These are phyloP conservation scores for Ceratoteleas bidentatus DNA, from an alignment of 1,140 invertebrate species.

Conservation along the genomic window DNA sequence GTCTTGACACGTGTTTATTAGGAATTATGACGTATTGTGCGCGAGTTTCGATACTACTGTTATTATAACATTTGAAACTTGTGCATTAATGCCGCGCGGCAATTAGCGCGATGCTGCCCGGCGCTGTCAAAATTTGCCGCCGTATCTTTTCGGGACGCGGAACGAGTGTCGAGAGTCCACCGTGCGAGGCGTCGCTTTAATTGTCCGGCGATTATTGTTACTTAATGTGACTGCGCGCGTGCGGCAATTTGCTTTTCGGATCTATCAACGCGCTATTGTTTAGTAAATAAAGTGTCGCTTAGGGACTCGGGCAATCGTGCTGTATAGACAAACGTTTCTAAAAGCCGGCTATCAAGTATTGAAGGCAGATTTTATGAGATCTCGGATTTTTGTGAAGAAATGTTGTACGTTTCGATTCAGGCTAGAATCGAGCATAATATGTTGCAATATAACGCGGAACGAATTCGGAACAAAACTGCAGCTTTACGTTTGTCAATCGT, in stretches of 20 bases:
- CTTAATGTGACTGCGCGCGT: slow-evolving; percentile 27
- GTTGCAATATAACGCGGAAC: no score
- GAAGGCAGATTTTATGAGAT: slow-evolving; percentile 9
- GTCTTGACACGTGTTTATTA: slow-evolving; percentile 56
- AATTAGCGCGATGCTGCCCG: slow-evolving; percentile 41
- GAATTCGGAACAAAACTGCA: no score
- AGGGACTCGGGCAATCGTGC: slow-evolving; percentile 19
- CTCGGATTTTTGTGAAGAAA: neutral
- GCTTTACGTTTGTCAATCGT: no score
- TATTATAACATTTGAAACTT: slow-evolving; percentile 49
- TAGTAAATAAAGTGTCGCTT: slow-evolving; percentile 39
- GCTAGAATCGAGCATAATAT: no score
- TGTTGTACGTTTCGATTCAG: neutral
- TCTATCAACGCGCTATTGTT: slow-evolving; percentile 15
- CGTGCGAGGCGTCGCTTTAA: slow-evolving; percentile 11
- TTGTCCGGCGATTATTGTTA: slow-evolving; percentile 30
- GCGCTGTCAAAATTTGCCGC: neutral
- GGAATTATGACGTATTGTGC: slow-evolving; percentile 41
- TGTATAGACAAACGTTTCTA: slow-evolving; percentile 22
- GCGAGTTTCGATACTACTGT: slow-evolving; percentile 52
- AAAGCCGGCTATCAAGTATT: slow-evolving; percentile 13
- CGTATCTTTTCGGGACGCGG: neutral
- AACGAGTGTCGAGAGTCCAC: slow-evolving; percentile 12
- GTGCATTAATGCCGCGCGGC: slow-evolving; percentile 39
- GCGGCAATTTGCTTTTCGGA: neutral